phyloP scores from a whole-genome alignment of 2,888 invertebrate species.

The Thyatira batis region DNA sequence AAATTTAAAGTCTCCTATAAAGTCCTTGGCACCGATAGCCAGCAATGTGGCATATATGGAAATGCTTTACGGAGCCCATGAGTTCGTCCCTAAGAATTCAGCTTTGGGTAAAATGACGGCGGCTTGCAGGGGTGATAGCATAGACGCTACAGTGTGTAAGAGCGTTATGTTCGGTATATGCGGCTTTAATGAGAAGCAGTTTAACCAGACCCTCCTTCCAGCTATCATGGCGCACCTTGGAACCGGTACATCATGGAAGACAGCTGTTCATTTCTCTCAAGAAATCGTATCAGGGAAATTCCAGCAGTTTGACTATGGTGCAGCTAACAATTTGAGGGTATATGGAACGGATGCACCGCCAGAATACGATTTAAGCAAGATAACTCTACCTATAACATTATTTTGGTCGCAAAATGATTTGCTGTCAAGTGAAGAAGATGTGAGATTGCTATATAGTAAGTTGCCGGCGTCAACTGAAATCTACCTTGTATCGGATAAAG shows the following conservation, averaged over 20 bases:
- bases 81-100: slow-evolving; percentile 86
- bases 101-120: slow-evolving; percentile 80
- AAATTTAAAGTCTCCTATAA: slow-evolving; percentile 85
- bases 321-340: slow-evolving; percentile 72
- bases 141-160: slow-evolving; percentile 84
- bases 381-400: slow-evolving; percentile 83
- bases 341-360: slow-evolving; percentile 84
- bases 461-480: slow-evolving; percentile 75
- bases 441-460: slow-evolving; percentile 68
- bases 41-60: slow-evolving; percentile 83
- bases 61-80: slow-evolving; percentile 84
- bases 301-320: slow-evolving; percentile 87
- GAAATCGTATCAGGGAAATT: slow-evolving; percentile 81
- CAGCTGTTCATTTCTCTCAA: slow-evolving; percentile 86
- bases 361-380: slow-evolving; percentile 82
- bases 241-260: slow-evolving; percentile 89
- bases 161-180: slow-evolving; percentile 87
- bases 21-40: slow-evolving; percentile 84
- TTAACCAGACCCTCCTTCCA: slow-evolving; percentile 87
- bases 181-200: slow-evolving; percentile 86
- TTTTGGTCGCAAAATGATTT: slow-evolving; percentile 88
- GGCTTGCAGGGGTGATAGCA: slow-evolving; percentile 78
- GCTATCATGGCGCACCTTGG: slow-evolving; percentile 86
- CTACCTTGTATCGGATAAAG: slow-evolving; percentile 80
- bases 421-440: slow-evolving; percentile 85